Percentiles rank a stretch among this genome's conserved stretches.
These are phyloP conservation scores for Pterocles burchelli DNA, from an alignment of 2,113 vertebrate genomes.

Conservation along the genomic window DNA sequence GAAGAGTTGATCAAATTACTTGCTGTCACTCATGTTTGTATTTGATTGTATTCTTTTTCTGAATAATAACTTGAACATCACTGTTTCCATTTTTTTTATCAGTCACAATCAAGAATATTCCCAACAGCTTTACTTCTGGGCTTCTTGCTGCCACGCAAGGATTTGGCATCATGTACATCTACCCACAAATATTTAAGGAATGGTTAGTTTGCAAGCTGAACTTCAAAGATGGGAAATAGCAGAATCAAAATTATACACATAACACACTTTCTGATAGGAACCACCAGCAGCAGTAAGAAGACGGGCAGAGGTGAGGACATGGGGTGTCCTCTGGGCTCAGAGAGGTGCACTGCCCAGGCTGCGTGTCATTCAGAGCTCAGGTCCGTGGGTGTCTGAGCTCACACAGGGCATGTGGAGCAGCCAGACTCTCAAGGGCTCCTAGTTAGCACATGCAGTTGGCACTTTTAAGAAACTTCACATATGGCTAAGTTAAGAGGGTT, in stretches of 20 bases:
- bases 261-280: background rate
- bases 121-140: background rate
- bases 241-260: background rate
- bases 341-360: no score
- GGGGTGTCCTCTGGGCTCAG: background rate
- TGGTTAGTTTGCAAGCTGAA: background rate
- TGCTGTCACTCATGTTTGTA: background rate
- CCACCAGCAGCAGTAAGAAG: background rate
- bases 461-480: background rate
- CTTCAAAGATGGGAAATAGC: background rate
- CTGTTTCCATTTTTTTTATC: background rate
- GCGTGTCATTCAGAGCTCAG: background rate
- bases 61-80: background rate
- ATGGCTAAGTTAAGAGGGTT: background rate
- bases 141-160: background rate
- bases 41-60: background rate
- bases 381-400: accelerated
- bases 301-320: background rate
- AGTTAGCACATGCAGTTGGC: background rate
- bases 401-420: accelerated
- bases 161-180: background rate
- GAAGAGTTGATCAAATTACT: background rate
- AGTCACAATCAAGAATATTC: background rate
- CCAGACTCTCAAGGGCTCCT: background rate
- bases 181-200: background rate